Conservation (phyloP, 2,888 invertebrate genomes). For the Plagodis pulveraria region DNA sequence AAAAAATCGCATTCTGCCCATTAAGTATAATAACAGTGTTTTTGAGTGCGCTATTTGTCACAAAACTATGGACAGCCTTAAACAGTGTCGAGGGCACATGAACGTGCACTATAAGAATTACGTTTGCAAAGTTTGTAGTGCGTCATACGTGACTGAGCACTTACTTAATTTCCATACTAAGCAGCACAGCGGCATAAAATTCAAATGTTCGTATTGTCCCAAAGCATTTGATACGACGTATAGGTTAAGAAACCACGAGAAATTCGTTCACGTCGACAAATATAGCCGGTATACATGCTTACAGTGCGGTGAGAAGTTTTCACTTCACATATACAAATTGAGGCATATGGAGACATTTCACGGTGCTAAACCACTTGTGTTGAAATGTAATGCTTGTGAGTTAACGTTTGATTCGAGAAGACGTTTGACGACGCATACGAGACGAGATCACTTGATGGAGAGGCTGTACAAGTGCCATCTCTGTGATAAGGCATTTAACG, state of each 20-base stretch:
- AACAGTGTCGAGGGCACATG: constrained; percentile 75
- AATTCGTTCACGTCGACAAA: constrained; percentile 48
- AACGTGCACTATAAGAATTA: constrained; percentile 74
- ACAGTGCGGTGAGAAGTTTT: constrained; percentile 41
- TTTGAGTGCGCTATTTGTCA: background rate
- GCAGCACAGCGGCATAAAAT: constrained; percentile 17
- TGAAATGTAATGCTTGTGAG: constrained; percentile 57
- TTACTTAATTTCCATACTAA: constrained; percentile 32
- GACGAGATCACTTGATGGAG: constrained; percentile 62
- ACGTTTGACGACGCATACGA: constrained; percentile 49
- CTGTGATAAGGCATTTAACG: constrained; percentile 65
- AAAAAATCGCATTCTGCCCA: constrained; percentile 1
- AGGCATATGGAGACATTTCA: constrained; percentile 54
- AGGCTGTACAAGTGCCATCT: constrained; percentile 60
- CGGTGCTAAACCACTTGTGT: constrained; percentile 40
- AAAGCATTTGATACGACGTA: constrained; percentile 57
- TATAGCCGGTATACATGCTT: constrained; percentile 29
- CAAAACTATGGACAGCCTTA: constrained; percentile 58
- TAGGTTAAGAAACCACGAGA: constrained; percentile 55
- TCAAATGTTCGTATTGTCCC: constrained; percentile 52
- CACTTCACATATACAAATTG: constrained; percentile 43
- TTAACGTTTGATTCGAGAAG: constrained; percentile 45
- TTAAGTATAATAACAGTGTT: background rate
- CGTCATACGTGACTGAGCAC: constrained; percentile 63
- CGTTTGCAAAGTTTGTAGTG: constrained; percentile 73